A percentile compares a stretch with the other conserved stretches of the same genome.
Evolutionary conservation across 2,888 invertebrate genomes (phyloP).

Genomic region (Neria commutata): DNA sequence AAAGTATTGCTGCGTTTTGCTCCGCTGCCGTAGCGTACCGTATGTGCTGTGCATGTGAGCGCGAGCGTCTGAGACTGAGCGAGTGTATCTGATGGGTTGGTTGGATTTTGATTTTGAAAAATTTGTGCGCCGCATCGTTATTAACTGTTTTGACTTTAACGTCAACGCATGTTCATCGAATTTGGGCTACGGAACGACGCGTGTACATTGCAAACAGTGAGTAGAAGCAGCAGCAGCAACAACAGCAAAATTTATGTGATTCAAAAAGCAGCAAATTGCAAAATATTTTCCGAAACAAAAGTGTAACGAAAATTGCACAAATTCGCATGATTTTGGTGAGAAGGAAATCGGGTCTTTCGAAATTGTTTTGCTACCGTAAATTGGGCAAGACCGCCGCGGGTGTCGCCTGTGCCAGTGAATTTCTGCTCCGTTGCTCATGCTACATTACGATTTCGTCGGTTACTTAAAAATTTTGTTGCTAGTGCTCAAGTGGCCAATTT

Average conservation of each 20-base stretch:
- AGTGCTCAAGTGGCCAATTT: background rate
- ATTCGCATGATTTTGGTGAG: too few relatives aligned
- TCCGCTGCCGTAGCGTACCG: too few relatives aligned
- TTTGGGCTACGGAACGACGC: constrained; percentile 31
- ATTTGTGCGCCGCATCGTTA: constrained; percentile 54
- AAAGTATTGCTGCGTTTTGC: background rate
- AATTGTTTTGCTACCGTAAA: too few relatives aligned
- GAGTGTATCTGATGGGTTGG: constrained; percentile 32
- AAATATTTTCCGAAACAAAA: too few relatives aligned
- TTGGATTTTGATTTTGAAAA: constrained; percentile 50
- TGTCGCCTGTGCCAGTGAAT: too few relatives aligned
- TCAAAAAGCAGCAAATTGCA: too few relatives aligned
- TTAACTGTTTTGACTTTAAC: constrained; percentile 54
- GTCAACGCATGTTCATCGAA: constrained; percentile 50
- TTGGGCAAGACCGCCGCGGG: too few relatives aligned
- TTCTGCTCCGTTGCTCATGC: background rate
- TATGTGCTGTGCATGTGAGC: constrained; percentile 9
- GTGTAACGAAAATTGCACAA: too few relatives aligned
- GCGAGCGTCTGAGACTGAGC: constrained; percentile 25
- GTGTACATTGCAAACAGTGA: too few relatives aligned
- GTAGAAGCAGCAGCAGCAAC: too few relatives aligned
- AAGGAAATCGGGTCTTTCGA: too few relatives aligned
- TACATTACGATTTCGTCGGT: background rate
- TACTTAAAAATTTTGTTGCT: background rate
- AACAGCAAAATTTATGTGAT: too few relatives aligned